Base-by-base conservation (phyloP, 2,888 invertebrate species). In the Cryptophagus acutangulus region DNA sequence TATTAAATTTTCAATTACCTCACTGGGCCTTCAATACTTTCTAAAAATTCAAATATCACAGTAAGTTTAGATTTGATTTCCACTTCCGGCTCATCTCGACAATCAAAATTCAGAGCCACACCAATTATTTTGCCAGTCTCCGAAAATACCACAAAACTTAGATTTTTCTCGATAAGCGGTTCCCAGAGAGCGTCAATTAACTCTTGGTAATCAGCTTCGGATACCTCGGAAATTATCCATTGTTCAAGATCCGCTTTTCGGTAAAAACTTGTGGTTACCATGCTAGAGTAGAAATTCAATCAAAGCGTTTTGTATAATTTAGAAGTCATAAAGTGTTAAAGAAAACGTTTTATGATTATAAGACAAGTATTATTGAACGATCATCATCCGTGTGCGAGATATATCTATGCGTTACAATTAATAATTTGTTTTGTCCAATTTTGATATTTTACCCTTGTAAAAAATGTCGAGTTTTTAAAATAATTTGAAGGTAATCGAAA, bases 161-260 rank as follows among this genome's bases (percentile, higher is more conserved):
- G 72, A n/a, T 77, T 72, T 17, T 83, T 82, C 6, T 78, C 77
- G 0, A 89, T 66, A 5, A 90, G 67, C 0, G 78, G 73, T 0
- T 70, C 63, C 90, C 90, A 91, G 34, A 86, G 74, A 2, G 76
- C 75, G 36, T 77, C 73, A 47, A 90, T 71, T 33, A 88, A 70
- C 18, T 78, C 77, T 10, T 72, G 73, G 65, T 89, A 90, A 63
- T 89, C 87, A 0, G 71, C 66, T 3, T 77, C 73, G 5, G 74
- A 69, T 12, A 88, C 80, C 42, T 82, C 78, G 2, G 84, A 81
- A 46, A 80, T 78, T 10, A 89, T 64, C 77, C 84, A 88, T 61
- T 80, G 79, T 59, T 91, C 91, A 53, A 92, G 62, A 61, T 91
- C 90, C 0, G 89, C 90, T 68, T 90, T 91, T 58, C 79, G 79